Evolutionary conservation across 1,140 invertebrate genomes (phyloP), one percentile per base, ranked within the genome.

Genomic region (Leptinotarsa undecemlineata): DNA sequence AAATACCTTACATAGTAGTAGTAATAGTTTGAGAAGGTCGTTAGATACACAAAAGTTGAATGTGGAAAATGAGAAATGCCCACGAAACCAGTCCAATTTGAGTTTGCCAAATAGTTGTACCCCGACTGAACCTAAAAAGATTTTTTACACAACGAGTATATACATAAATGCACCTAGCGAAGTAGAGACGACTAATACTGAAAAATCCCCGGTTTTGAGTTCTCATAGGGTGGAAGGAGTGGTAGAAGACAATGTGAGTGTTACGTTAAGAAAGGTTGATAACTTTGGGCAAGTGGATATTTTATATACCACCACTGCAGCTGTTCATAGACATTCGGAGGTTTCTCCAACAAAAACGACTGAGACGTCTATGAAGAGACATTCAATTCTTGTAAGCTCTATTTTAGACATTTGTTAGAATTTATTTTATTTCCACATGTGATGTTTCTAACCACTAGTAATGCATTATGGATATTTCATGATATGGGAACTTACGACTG

Each of bases 121-220:
- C 69, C 42, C 42, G 33, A 42, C 48, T 0, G 68, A 69, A 48
- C 15, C 47, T 15, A 51, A 48, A 19, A 48, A 51, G 42, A 47
- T 74, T 13, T 1, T 83, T 15, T 85, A 83, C 72, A 85, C 83
- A 15, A 84, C 84, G n/a, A 82, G 83, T 69, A 82, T 85, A 62
- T 84, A 83, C 77, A 84, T 85, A 48, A 84, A 84, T 75, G 81
- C 83, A 0, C 73, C 77, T n/a, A 80, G 80, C 15, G 78, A 82
- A 48, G 76, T 76, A 11, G 76, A 76, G 21, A 71, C 51, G 42
- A 78, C 73, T 6, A 76, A 64, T 13, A 69, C 63, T n/a, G 68
- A 79, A 42, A 71, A 71, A 48, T 79, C 80, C 60, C 81, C 81
- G 2, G 78, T 82, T 21, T 48, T 81, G 23, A 81, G 79, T 66